phyloP scores from a whole-genome alignment of 2,797 vertebrate genomes.

The Choloepus didactylus region DNA sequence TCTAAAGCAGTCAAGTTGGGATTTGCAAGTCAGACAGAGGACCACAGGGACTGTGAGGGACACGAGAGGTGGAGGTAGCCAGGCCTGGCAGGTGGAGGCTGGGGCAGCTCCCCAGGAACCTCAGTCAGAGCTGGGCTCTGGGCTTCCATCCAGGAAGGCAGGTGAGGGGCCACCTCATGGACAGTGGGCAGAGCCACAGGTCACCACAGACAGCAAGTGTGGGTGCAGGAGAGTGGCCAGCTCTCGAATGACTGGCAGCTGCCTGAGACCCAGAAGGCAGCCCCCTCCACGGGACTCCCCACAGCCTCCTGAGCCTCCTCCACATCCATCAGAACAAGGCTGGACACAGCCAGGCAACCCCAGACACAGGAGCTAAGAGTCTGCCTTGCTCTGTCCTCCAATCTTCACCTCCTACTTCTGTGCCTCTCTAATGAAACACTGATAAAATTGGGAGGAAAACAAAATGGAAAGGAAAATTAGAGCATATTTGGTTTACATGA shows the following conservation, averaged over 20 bases:
- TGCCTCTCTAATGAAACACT: not conserved
- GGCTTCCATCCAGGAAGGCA: not conserved
- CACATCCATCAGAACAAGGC: not conserved
- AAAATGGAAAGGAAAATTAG: not conserved
- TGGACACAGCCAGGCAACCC: fast-evolving
- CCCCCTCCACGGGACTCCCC: not conserved
- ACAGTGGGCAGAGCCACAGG: not conserved
- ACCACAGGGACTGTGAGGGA: not conserved
- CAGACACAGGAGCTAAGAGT: fast-evolving
- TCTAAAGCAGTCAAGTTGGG: not conserved
- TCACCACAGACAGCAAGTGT: not conserved
- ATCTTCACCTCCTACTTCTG: not conserved
- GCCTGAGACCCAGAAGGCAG: not conserved
- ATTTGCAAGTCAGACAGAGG: not conserved
- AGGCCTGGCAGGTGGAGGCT: not conserved
- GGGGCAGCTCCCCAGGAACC: too few relatives aligned
- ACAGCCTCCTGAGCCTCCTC: not conserved
- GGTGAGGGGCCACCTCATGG: not conserved
- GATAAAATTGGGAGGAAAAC: not conserved
- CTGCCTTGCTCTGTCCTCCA: not conserved
- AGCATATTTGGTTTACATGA: not conserved
- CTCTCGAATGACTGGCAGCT: not conserved
- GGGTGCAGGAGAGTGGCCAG: too few relatives aligned
- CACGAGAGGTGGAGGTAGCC: not conserved
- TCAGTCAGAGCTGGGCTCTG: not conserved